These are phyloP conservation scores for Limnephilus lunatus DNA, from an alignment of 2,888 invertebrate genomes.

Conservation along the genomic window DNA sequence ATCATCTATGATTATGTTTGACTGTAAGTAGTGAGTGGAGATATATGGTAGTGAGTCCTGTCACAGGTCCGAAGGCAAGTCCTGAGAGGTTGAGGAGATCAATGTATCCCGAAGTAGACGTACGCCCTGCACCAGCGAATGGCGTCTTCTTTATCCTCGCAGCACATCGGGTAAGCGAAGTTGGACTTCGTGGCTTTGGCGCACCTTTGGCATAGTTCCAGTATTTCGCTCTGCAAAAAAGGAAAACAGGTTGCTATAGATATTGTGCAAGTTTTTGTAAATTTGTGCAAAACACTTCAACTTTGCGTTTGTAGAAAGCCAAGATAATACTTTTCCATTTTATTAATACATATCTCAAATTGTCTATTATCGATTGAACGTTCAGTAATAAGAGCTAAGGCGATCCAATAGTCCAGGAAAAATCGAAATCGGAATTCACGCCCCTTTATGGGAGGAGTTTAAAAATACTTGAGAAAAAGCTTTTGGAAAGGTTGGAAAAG, in stretches of 20 bases:
- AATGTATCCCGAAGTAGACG: conserved; percentile 76
- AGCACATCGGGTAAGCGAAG: conserved; percentile 79
- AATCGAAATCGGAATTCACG: too few species aligned
- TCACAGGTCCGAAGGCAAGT: background rate
- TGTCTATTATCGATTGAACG: too few species aligned
- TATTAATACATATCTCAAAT: too few species aligned
- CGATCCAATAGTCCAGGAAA: too few species aligned
- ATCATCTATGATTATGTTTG: background rate
- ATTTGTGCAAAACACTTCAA: too few species aligned
- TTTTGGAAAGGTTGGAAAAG: too few species aligned
- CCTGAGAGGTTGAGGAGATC: background rate
- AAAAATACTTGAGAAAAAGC: too few species aligned
- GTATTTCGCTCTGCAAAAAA: conserved; percentile 73
- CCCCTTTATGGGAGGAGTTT: too few species aligned
- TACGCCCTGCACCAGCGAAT: conserved; percentile 79
- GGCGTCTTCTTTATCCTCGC: conserved; percentile 77
- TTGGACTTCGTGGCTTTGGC: conserved; percentile 80
- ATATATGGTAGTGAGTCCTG: background rate
- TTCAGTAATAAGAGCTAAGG: too few species aligned
- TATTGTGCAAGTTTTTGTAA: background rate
- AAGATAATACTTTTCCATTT: too few species aligned
- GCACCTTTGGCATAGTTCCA: conserved; percentile 80
- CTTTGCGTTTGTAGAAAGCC: too few species aligned
- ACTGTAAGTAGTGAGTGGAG: background rate
- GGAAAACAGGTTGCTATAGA: conserved; percentile 62